Percentiles rank a stretch among this genome's conserved stretches.
Evolutionary conservation across 2,797 vertebrate species (phyloP).

Genomic region (Zalophus californianus): DNA sequence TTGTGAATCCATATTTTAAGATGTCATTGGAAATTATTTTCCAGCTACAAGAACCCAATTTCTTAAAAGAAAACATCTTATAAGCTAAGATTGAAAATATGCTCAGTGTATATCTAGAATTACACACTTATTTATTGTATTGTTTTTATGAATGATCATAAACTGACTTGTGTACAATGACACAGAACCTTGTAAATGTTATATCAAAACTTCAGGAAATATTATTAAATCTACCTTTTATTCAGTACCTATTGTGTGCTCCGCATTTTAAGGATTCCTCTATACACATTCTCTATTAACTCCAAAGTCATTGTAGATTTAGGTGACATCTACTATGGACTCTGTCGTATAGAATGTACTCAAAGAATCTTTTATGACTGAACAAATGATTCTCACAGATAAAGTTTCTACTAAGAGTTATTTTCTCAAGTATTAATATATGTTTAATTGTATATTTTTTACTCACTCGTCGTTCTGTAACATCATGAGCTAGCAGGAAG

Average conservation of each 20-base stretch:
- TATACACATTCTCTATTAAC: background rate
- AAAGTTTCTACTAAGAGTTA: background rate
- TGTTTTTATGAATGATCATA: conserved; percentile 4
- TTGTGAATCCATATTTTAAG: conserved; percentile 53
- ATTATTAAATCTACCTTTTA: background rate
- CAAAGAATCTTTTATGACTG: background rate
- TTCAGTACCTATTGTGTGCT: background rate
- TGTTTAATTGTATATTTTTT: background rate
- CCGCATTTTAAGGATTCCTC: background rate
- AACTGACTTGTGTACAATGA: background rate
- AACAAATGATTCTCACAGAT: conserved; percentile 36
- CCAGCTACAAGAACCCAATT: background rate
- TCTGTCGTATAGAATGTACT: background rate
- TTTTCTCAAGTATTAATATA: conserved; percentile 52
- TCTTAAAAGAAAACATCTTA: conserved; percentile 54
- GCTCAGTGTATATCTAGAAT: background rate
- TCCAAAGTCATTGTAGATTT: background rate
- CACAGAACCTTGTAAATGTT: background rate
- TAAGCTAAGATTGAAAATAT: background rate
- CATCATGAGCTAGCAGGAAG: background rate
- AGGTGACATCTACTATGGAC: background rate
- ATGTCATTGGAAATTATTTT: conserved; percentile 61
- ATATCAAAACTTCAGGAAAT: conserved; percentile 6
- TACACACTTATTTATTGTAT: background rate
- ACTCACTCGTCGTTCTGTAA: background rate